Evolutionary conservation across 2,888 invertebrate genomes (phyloP), one percentile per base, ranked within the genome.

Genomic region (Mesorhabditis spiculigera): DNA sequence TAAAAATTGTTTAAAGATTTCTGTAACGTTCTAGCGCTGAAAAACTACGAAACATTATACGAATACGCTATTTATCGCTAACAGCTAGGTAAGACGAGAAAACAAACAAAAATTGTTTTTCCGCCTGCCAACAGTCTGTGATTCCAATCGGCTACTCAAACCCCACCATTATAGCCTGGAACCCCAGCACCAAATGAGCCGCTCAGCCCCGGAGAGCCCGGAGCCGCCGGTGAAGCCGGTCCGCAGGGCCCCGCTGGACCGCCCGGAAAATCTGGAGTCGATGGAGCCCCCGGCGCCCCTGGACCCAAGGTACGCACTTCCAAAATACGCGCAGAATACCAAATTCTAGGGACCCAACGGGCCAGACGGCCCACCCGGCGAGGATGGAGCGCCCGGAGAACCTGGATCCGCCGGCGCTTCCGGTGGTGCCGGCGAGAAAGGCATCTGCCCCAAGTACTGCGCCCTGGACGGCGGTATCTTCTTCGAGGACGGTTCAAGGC

Each of bases 311-410:
- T 43, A 43, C 63, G 61, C 65, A 69, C 68, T 58, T 16, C 64
- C 13, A 71, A 72, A 28, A 28, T 28, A 28, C 3, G 28, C 28
- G 28, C 28, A 28, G 28, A 28, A 28, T 28, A 28, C 28, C 28
- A 28, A 28, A 28, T 28, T 28, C 28, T 28, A 28, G 28, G 28
- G 28, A 28, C 28, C 72, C 8, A 69, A 69, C 8, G 74, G 74
- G 70, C 74, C 74, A 63, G 61, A 71, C 10, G 74, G 74, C 69
- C 71, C 71, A 67, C 66, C 72, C n/a, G 74, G 74, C 62, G 67
- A 68, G 44, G 66, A 72, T 43, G 74, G 74, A 71, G 58, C 63
- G 45, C 58, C 68, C 13, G 68, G 68, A 68, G 58, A 44, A 4
- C 65, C 50, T 16, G 68, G 68, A 65, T 44, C n/a, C 4, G 50